Conservation (phyloP, 2,797 vertebrate species). For the Danio albolineatus region DNA sequence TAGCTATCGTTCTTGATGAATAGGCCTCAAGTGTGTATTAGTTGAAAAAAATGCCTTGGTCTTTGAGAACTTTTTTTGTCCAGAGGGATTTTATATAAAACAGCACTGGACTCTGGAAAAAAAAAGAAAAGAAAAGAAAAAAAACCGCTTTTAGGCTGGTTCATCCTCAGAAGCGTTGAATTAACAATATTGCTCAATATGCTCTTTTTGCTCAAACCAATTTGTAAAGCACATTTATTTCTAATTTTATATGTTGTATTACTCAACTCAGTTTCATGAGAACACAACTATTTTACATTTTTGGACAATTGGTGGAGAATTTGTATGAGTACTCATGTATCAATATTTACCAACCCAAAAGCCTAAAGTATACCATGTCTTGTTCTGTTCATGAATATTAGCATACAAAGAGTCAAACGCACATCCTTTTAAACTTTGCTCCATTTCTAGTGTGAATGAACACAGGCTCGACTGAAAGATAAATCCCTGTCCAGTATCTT, state of each 20-base stretch:
- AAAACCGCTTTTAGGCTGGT: not conserved
- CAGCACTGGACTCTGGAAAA: not conserved
- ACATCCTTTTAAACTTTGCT: too few relatives aligned
- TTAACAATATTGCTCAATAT: not conserved
- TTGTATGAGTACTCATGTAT: not conserved
- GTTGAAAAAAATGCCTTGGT: constrained; percentile 4
- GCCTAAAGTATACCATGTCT: not conserved
- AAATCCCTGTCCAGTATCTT: too few relatives aligned
- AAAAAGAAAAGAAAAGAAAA: not conserved
- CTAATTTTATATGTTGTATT: not conserved
- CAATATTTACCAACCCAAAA: not conserved
- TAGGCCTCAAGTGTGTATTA: not conserved
- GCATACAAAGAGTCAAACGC: too few relatives aligned
- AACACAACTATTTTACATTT: not conserved
- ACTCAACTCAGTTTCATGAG: not conserved
- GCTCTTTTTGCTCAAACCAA: not conserved
- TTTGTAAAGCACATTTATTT: not conserved
- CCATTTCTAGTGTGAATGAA: too few relatives aligned
- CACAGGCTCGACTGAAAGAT: too few relatives aligned
- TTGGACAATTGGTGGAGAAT: not conserved
- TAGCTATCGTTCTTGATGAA: too few relatives aligned
- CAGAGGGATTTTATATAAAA: constrained; percentile 8
- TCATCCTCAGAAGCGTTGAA: not conserved
- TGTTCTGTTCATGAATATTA: too few relatives aligned
- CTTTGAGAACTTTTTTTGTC: constrained; percentile 5